Base-by-base conservation (phyloP, 2,113 vertebrate species). In the Gulo gulo region DNA sequence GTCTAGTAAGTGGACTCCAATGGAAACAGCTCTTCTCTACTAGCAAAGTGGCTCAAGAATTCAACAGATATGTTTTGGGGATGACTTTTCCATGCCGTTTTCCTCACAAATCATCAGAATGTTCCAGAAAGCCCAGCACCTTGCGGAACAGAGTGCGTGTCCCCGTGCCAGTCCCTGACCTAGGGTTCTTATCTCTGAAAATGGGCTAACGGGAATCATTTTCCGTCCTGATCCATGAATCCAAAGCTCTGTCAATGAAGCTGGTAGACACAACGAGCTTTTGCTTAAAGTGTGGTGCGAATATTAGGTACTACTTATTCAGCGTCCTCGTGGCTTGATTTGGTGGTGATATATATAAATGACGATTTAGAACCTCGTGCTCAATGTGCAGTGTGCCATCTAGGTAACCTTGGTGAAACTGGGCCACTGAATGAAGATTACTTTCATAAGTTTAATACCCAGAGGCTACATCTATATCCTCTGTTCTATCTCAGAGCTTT, bases 41-140 rank as follows among this genome's bases (percentile, higher is more conserved):
- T 6, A 47, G 69, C 21, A 83, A 36, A 94, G 3, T 57, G 36
- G n/a, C 31, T 26, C 61, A 89, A 80, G n/a, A 87, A 65, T 82
- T 90, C 36, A 69, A 42, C 4, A 45, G 7, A 4, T 83, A 36
- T 85, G 31, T 71, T 84, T 80, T 42, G 47, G 85, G 18, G 36
- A 47, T 81, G 8, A 87, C 63, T 74, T 45, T 45, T 85, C 23
- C 78, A 6, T 23, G 9, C 11, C 6, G 1, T 85, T 42, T 88
- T 90, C 81, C 36, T 96, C 20, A 52, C 36, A 31, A 69, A 63
- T 92, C 55, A 67, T 85, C 31, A 45, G 63, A 42, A 42, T 71
- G 9, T 83, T 92, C 24, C 67, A 61, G 23, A 73, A 86, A 67
- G 57, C 11, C n/a, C 18, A n/a, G 8, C 29, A 10, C 29, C 71